Base-by-base conservation (phyloP, 2,797 vertebrate species). In the Hapalemur alaotrensis region DNA sequence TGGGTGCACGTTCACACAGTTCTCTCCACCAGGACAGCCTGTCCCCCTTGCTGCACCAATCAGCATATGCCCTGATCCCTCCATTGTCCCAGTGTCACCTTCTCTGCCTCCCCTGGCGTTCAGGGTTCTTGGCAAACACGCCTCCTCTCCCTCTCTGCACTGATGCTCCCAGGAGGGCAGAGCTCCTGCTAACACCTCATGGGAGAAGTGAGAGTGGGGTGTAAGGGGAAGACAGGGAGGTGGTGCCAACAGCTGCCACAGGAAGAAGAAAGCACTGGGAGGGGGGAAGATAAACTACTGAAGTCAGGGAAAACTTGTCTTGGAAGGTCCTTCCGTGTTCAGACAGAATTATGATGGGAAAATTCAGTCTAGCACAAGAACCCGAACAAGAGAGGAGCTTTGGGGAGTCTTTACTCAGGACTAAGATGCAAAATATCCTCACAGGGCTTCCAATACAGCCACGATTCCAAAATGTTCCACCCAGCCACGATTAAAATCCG, bases 401-500 rank as follows among this genome's bases (percentile, higher is more conserved):
- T 32, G 32, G 35, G 38, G 32, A 61, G 43, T 43, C 82, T 88
- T 89, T 76, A 46, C 30, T 10, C 48, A 65, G 50, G 54, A 80
- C 52, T 54, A 82, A 88, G 43, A 78, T 9, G 35, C 43, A 82
- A 73, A 61, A 67, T 87, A 41, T 32, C 48, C 15, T 90, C 80
- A 80, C 1, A 61, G 52, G 70, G 70, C 17, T 84, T 89, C 80
- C 65, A 32, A 78, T 93, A 70, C 41, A 43, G 35, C 38, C 38
- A 38, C 38, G 38, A 38, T 38, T 38, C 38, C 38, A 38, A 38
- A 69, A 18, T 14, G 43, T 88, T 94, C 65, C 32, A 54, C 38
- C 90, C 81, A 67, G n/a, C 65, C 14, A 59, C 83, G 20, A 93
- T 96, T 89, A 95, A 96, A 94, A 89, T 48, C 72, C 50, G 61